Base-by-base conservation (phyloP, 1,140 invertebrate species). In the Centruroides sculpturatus region DNA sequence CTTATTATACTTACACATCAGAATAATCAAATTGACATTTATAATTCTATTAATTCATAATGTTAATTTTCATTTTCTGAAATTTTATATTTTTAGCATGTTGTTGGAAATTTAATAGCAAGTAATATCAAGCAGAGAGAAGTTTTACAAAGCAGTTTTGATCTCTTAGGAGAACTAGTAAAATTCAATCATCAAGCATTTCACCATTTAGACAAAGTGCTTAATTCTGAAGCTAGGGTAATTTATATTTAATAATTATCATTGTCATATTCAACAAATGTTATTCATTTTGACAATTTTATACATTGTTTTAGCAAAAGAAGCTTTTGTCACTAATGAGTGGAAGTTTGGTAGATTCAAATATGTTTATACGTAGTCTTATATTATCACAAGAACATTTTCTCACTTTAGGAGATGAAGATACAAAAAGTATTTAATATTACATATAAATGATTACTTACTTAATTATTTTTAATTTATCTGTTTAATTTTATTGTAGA, bases 171-270 rank as follows among this genome's bases (percentile, higher is more conserved):
- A 55, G 76, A 78, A 68, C 67, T 78, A 36, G 68, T 77, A 60
- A 76, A 77, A 66, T 78, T 78, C 62, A 78, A 76, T 68, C 69
- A 72, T 55, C 71, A 73, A 49, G 76, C 74, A n/a, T 77, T 76
- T 68, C 69, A 70, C 61, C 69, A 70, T 11, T 71, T 77, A 61
- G 73, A 76, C 60, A 61, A 65, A 36, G 71, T 73, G 23, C 65
- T 77, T 3, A 63, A 68, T 53, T 69, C 67, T 56, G 64, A 70
- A 51, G 60, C 68, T 57, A 73, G 71, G 69, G 72, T 75, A 66
- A 65, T 6, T 41, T 36, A 35, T 60, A 55, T 36, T 58, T 64
- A 13, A 35, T 49, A 48, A 41, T 41, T 41, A 41, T 41, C 5
- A 41, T 41, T 41, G 23, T 23, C 23, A 23, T 23, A 23, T 23